phyloP scores from a whole-genome alignment of 2,888 invertebrate genomes.

The Allygus modestus region DNA sequence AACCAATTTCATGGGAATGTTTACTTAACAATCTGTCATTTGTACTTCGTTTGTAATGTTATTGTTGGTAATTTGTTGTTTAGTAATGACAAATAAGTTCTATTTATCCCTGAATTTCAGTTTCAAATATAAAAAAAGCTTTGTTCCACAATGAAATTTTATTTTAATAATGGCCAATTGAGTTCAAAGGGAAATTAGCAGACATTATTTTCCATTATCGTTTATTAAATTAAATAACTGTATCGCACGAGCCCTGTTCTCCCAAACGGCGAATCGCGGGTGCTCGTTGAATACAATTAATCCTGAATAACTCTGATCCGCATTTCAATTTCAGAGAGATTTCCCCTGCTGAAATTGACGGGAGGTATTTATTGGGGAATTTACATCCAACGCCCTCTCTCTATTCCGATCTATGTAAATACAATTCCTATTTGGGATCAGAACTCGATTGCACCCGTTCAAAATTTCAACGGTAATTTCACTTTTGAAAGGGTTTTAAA shows the following conservation, averaged over 20 bases:
- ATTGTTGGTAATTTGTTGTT: too few relatives aligned
- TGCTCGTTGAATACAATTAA: constrained; percentile 19
- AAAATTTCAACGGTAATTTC: not conserved
- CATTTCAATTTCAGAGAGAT: constrained; percentile 43
- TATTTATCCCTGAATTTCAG: too few relatives aligned
- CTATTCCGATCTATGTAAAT: constrained; percentile 6
- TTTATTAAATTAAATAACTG: not conserved
- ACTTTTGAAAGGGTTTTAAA: not conserved
- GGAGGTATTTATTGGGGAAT: constrained; percentile 33
- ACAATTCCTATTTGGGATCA: not conserved
- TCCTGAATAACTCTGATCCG: constrained; percentile 16
- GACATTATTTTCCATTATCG: too few relatives aligned
- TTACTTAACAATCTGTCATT: too few relatives aligned
- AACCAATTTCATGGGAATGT: too few relatives aligned
- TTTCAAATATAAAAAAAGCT: too few relatives aligned
- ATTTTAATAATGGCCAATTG: too few relatives aligned
- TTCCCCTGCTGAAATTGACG: constrained; percentile 5
- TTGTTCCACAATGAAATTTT: too few relatives aligned
- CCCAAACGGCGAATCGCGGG: not conserved
- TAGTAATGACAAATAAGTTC: too few relatives aligned
- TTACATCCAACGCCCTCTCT: constrained; percentile 12
- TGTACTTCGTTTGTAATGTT: too few relatives aligned
- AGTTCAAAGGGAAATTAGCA: too few relatives aligned
- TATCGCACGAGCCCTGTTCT: not conserved
- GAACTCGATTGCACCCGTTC: not conserved